Evolutionary conservation across 1,140 invertebrate genomes (phyloP), one percentile per base, ranked within the genome.

Genomic region (Meloidogyne floridensis): DNA sequence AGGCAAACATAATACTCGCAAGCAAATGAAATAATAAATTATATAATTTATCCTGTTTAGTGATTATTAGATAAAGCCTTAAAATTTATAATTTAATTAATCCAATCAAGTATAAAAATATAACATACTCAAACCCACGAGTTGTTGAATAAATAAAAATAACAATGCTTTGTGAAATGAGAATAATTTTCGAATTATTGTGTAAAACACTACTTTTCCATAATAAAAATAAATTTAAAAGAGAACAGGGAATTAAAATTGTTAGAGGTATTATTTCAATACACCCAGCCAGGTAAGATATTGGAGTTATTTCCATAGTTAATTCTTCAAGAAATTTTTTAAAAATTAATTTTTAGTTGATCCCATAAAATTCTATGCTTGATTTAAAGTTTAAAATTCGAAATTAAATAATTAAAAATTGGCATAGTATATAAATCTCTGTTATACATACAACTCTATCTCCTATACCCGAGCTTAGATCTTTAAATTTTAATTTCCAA

Each of bases 141-240:
- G 2, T n/a, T 13, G 6, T 5, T 5, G 59, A 65, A 65, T 65
- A 65, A 65, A 65, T n/a, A 65, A 65, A 65, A 65, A 65, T 65
- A 65, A 65, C 59, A 65, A n/a, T 65, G n/a, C 59, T 65, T 65
- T 65, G 59, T 6, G 59, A 65, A n/a, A 65, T n/a, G 6, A 65
- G n/a, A 65, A 65, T 65, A 7, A 65, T 65, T 65, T 65, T 65
- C 7, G 59, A 65, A 65, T 65, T 65, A 18, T n/a, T 65, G n/a
- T 65, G 2, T 65, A 65, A 65, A 65, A 65, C 15, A 65, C 15
- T n/a, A 18, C 59, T 65, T 65, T 65, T 65, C 13, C 13, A 65
- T n/a, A 65, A 7, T 65, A 65, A n/a, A 65, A 65, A 18, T 65
- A 65, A 65, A 65, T 65, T 65, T 65, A 65, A n/a, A 65, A 65